These are phyloP conservation scores for Sarcophaga subvicina DNA, from an alignment of 2,888 invertebrate species.

Conservation along the genomic window DNA sequence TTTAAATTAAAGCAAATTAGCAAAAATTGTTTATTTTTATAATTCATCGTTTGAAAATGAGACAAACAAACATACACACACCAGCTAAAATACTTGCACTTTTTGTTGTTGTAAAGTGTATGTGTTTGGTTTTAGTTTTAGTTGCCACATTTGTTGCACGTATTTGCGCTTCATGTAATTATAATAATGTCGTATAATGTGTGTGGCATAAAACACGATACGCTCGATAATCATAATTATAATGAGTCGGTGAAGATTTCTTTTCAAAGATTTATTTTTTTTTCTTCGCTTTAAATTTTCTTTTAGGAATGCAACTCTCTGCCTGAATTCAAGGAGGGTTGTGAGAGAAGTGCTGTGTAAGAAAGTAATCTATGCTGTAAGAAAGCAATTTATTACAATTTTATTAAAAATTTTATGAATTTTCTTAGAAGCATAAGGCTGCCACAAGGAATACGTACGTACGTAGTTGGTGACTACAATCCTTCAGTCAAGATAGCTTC, in stretches of 20 bases:
- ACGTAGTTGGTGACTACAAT: no score
- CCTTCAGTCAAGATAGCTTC: no score
- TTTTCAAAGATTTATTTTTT: conserved; percentile 42
- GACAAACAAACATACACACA: not conserved
- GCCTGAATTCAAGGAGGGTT: conserved; percentile 11
- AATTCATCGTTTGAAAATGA: not conserved
- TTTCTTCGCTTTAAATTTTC: conserved; percentile 2
- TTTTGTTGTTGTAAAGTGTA: not conserved
- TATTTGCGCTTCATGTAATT: conserved; percentile 55
- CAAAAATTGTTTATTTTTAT: conserved; percentile 18
- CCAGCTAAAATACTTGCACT: no score
- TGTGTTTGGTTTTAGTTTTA: conserved; percentile 32
- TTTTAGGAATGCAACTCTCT: not conserved
- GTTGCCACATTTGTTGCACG: conserved; percentile 56
- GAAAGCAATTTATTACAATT: not conserved
- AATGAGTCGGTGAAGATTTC: conserved; percentile 67
- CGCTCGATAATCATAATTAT: conserved; percentile 71
- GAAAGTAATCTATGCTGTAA: not conserved
- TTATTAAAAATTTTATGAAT: not conserved
- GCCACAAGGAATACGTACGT: no score
- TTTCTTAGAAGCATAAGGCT: no score
- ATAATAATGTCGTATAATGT: conserved; percentile 66
- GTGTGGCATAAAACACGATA: conserved; percentile 69
- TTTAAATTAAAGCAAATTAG: conserved; percentile 54
- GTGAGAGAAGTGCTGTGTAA: not conserved